These are phyloP conservation scores for Uropsilus gracilis DNA, from an alignment of 2,113 vertebrate genomes.

Conservation along the genomic window DNA sequence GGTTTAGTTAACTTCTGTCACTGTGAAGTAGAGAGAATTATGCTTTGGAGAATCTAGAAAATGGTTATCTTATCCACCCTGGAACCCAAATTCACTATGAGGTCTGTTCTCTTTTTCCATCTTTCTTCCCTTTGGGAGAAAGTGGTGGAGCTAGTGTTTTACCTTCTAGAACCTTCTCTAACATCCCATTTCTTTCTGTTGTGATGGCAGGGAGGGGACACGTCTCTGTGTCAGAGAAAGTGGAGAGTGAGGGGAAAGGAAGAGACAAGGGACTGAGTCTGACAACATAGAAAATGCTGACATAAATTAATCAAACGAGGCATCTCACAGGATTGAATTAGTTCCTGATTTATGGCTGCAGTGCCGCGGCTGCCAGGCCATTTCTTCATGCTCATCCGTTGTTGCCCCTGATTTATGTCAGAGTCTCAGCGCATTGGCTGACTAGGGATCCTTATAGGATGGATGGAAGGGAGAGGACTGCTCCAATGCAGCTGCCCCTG, in stretches of 20 bases:
- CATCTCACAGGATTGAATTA: conserved; percentile 88
- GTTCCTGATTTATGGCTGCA: conserved; percentile 87
- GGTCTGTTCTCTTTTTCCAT: not conserved
- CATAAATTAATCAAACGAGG: conserved; percentile 89
- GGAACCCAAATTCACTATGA: not conserved
- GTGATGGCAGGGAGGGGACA: too few species aligned
- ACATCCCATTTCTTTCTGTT: not conserved
- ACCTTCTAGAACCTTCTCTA: not conserved
- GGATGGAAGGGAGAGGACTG: conserved; percentile 60
- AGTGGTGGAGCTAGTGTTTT: not conserved
- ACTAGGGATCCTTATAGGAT: conserved; percentile 53
- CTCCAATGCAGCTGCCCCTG: not conserved
- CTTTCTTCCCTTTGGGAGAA: not conserved
- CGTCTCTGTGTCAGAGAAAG: not conserved
- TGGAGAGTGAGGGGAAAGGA: conserved; percentile 26
- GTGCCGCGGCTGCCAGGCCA: conserved; percentile 70
- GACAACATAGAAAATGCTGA: conserved; percentile 80
- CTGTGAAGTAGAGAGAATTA: not conserved
- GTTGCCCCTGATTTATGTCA: conserved; percentile 84
- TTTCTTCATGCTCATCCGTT: conserved; percentile 71
- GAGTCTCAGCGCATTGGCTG: conserved; percentile 60
- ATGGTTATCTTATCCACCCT: not conserved
- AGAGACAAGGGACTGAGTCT: conserved; percentile 48
- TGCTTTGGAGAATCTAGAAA: not conserved
- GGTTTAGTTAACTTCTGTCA: not conserved